phyloP scores from a whole-genome alignment of 2,888 invertebrate species.

The Ophonus ardosiacus region DNA sequence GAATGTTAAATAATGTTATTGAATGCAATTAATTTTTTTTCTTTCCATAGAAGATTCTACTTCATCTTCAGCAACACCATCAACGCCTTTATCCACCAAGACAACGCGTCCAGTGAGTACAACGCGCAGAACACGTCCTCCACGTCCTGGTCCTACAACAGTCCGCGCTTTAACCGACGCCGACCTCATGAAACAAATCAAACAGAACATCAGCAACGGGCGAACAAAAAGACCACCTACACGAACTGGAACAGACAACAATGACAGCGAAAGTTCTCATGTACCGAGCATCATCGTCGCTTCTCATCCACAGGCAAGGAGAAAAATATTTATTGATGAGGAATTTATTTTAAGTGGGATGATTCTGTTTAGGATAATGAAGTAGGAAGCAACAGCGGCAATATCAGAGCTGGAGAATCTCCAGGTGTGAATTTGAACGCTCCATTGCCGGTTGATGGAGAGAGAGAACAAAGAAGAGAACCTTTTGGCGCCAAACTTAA shows the following conservation, averaged over 20 bases:
- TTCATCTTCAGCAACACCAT: conserved; percentile 67
- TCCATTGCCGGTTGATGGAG: conserved; percentile 82
- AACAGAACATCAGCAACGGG: conserved; percentile 67
- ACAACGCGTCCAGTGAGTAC: conserved; percentile 70
- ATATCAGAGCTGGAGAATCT: conserved; percentile 80
- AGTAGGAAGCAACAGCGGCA: conserved; percentile 76
- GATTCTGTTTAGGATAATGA: conserved; percentile 85
- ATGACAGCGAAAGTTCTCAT: conserved; percentile 76
- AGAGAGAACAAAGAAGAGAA: conserved; percentile 76
- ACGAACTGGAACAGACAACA: conserved; percentile 72
- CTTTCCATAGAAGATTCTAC: conserved; percentile 76
- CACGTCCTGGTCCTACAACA: conserved; percentile 74
- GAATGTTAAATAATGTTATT: conserved; percentile 8
- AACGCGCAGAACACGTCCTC: conserved; percentile 71
- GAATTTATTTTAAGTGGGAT: neutral
- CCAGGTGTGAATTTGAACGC: conserved; percentile 84
- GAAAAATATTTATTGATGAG: neutral
- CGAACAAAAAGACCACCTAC: conserved; percentile 70
- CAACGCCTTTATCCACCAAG: conserved; percentile 65
- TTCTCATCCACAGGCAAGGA: conserved; percentile 64
- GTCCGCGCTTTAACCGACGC: conserved; percentile 72
- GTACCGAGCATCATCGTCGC: conserved; percentile 74
- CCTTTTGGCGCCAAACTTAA: conserved; percentile 85
- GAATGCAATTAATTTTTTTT: conserved; percentile 62
- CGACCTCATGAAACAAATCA: conserved; percentile 72